phyloP scores from a whole-genome alignment of 2,797 vertebrate species.

The Leucoraja ocellata region DNA sequence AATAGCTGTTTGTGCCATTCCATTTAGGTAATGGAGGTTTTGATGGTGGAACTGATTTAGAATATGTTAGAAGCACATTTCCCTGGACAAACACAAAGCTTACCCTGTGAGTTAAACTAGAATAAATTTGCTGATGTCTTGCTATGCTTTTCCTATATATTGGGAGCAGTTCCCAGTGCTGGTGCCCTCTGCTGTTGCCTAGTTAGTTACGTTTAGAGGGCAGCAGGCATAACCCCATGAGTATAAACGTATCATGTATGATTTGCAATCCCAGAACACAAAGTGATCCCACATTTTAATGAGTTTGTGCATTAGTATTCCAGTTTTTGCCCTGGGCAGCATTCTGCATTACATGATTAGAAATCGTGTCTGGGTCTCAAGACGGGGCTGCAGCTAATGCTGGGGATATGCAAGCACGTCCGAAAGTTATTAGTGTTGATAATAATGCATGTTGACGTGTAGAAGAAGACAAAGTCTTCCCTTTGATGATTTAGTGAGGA shows the following conservation, averaged over 20 bases:
- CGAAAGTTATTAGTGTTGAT: constrained; percentile 51
- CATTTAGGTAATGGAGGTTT: neutral
- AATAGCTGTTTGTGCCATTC: too few species aligned
- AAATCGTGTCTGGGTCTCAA: constrained; percentile 49
- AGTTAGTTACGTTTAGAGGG: neutral
- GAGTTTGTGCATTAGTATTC: neutral
- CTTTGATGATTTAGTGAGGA: constrained; percentile 44
- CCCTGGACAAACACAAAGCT: neutral
- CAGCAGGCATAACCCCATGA: neutral
- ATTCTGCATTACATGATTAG: constrained; percentile 45
- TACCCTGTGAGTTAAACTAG: neutral
- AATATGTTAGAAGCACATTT: neutral
- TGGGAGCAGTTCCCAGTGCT: neutral
- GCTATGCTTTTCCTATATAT: neutral
- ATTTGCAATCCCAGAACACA: neutral
- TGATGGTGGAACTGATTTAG: neutral
- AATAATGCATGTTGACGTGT: constrained; percentile 50
- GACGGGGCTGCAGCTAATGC: constrained; percentile 48
- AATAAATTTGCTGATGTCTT: neutral
- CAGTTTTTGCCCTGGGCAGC: constrained; percentile 28
- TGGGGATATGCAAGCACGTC: constrained; percentile 47
- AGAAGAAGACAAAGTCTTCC: constrained; percentile 42
- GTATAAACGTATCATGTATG: too few species aligned
- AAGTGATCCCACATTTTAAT: neutral
- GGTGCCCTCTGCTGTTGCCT: neutral